phyloP scores from a whole-genome alignment of 1,140 invertebrate species.

The Choristoneura fumiferana region DNA sequence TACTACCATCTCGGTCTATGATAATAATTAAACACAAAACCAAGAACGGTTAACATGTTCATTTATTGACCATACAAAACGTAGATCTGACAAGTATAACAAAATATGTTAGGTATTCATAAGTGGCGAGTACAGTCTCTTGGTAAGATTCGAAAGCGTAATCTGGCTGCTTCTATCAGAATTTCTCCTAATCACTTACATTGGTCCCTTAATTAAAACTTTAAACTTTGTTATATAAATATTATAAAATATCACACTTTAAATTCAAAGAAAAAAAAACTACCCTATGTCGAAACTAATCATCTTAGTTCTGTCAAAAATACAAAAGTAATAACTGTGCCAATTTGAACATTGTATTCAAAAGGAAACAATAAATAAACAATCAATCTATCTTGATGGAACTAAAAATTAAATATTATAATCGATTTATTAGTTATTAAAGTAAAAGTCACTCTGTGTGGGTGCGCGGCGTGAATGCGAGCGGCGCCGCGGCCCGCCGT shows the following conservation, averaged over 20 bases:
- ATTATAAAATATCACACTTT: conserved; percentile 78
- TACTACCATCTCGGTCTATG: conserved; percentile 53
- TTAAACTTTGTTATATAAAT: conserved; percentile 77
- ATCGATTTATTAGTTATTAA: conserved; percentile 67
- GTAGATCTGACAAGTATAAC: conserved; percentile 47
- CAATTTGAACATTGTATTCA: conserved; percentile 74
- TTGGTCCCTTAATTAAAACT: conserved; percentile 78
- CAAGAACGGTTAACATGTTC: conserved; percentile 36
- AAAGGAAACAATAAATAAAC: conserved; percentile 76
- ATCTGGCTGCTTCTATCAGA: conserved; percentile 61
- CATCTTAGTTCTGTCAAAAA: conserved; percentile 68
- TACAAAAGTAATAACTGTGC: conserved; percentile 75
- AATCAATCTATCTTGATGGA: conserved; percentile 72
- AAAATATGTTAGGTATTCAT: conserved; percentile 46
- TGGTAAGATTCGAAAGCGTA: conserved; percentile 55
- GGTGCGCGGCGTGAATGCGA: conserved; percentile 38
- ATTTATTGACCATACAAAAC: conserved; percentile 49
- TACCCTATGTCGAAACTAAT: conserved; percentile 72
- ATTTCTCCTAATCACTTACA: conserved; percentile 74
- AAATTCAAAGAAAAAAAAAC: conserved; percentile 73
- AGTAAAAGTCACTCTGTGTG: conserved; percentile 70
- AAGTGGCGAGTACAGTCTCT: conserved; percentile 52
- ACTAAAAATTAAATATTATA: conserved; percentile 75
- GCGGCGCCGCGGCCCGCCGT: conserved; percentile 29
- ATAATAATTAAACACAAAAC: conserved; percentile 57